Conservation (phyloP, 2,797 vertebrate genomes). For the Coranthus polyacanthus region DNA sequence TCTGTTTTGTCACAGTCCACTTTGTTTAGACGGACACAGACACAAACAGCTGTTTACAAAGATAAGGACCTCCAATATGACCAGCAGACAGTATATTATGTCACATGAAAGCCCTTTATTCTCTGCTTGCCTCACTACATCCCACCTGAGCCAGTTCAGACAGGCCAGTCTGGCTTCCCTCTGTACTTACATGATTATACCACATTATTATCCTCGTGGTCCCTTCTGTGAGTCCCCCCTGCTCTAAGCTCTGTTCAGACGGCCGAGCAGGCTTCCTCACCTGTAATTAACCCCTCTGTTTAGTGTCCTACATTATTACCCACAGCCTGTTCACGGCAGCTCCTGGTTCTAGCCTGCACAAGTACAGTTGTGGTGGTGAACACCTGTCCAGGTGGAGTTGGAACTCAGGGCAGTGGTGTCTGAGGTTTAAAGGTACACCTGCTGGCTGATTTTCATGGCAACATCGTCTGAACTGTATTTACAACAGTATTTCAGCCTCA, state of each 20-base stretch:
- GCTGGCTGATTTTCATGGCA: conserved; percentile 4
- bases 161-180: conserved; percentile 46
- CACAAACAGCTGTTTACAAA: conserved; percentile 19
- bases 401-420: conserved; percentile 28
- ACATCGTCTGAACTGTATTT: not conserved
- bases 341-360: conserved; percentile 36
- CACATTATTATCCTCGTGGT: conserved; percentile 63
- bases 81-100: conserved; percentile 54
- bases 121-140: conserved; percentile 28
- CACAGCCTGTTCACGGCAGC: too few relatives aligned
- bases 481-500: not conserved
- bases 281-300: conserved; percentile 65
- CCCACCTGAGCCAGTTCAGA: conserved; percentile 48
- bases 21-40: conserved; percentile 5
- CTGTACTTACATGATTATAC: conserved; percentile 68
- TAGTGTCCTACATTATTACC: conserved; percentile 68
- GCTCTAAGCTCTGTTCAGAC: conserved; percentile 63
- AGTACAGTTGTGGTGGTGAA: conserved; percentile 28
- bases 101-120: conserved; percentile 55
- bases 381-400: conserved; percentile 72
- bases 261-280: conserved; percentile 19
- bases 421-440: conserved; percentile 44
- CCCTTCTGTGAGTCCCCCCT: conserved; percentile 54
- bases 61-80: conserved; percentile 19
- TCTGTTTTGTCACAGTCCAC: too few relatives aligned